Evolutionary conservation across 1,140 invertebrate species (phyloP).

Genomic region (Dinoponera quadriceps): DNA sequence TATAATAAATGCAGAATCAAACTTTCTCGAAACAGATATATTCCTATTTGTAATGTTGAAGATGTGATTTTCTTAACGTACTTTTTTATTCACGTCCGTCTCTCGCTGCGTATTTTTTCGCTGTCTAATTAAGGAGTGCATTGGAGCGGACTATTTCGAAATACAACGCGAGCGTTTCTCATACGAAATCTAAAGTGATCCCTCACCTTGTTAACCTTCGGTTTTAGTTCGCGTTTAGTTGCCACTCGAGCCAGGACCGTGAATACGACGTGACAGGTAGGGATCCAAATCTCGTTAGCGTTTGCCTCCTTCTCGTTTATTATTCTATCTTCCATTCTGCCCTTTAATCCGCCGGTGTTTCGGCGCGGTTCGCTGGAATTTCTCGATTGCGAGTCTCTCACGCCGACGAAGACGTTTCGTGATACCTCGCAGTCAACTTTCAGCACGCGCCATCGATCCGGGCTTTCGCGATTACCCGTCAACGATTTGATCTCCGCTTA

Average conservation of each 20-base stretch:
- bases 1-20: no score
- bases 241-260: not conserved
- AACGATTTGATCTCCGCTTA: slow-evolving; percentile 5
- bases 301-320: slow-evolving; percentile 18
- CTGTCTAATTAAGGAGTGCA: no score
- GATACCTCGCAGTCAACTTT: not conserved
- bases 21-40: no score
- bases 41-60: no score
- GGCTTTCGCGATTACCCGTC: not conserved
- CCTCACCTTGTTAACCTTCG: not conserved
- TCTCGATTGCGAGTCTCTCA: not conserved
- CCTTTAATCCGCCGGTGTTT: slow-evolving; percentile 19
- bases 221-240: slow-evolving; percentile 23
- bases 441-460: not conserved
- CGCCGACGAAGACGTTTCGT: slow-evolving; percentile 1
- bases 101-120: no score
- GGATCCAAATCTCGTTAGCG: slow-evolving; percentile 40
- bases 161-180: slow-evolving; percentile 1
- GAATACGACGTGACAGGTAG: slow-evolving; percentile 29
- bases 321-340: slow-evolving; percentile 19
- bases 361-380: slow-evolving; percentile 6
- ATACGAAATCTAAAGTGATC: not conserved
- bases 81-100: no score
- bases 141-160: not conserved
- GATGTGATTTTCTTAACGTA: no score